Evolutionary conservation across 1,140 invertebrate species (phyloP), one percentile per base, ranked within the genome.

Genomic region (Platorchestia sp.): DNA sequence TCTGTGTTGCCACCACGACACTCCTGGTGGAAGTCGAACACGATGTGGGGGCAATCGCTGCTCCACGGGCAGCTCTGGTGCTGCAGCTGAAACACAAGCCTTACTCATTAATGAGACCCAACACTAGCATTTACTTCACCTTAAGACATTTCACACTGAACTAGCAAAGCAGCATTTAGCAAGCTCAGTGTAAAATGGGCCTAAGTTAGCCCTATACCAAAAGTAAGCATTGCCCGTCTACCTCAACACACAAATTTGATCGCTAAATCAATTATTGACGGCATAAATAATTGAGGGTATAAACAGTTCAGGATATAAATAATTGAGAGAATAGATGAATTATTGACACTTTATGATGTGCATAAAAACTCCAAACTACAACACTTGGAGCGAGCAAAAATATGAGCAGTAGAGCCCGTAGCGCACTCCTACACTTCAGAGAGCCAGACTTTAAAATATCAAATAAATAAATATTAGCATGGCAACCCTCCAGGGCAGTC

Each of bases 11-110:
- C 96, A 47, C 96, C 96, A 96, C 96, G 96, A 96, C 98, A 98
- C 97, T 99, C 98, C 96, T 98, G 98, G 97, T 99, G 99, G 97
- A 99, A 99, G 97, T 99, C 99, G 97, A 99, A 99, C 6, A 98
- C 97, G 96, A 99, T 98, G 97, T 99, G 98, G 1, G 98, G 98
- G 89, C 99, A 98, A 97, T 99, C 98, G 87, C 95, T 96, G 86
- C 96, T 96, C 96, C 96, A 96, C 22, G 95, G 95, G 90, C 96
- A 96, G 86, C 95, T 96, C 41, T 95, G 87, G 53, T 96, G 96
- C 47, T 96, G 96, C 43, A 96, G 95, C 96, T 96, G 95, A 22
- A 96, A 86, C 51, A 43, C 41, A 95, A 93, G 43, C 59, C 14
- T 75, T 27, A 3, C 59, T 22, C 59, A 36, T 10, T 75, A 19